Base-by-base conservation (phyloP, 1,140 invertebrate species). In the Neodiprion pinetum region DNA sequence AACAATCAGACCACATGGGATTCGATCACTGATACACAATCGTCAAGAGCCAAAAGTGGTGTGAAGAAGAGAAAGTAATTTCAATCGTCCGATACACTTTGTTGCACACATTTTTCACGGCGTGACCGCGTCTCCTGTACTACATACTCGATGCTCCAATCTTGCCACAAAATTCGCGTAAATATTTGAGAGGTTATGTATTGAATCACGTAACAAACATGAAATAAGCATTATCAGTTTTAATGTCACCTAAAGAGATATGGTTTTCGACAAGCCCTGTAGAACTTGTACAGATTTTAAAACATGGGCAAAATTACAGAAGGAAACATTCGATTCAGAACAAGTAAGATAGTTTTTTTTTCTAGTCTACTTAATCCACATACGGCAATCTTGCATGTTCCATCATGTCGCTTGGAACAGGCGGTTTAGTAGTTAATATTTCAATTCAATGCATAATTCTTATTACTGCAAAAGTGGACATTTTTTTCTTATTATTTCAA, bases 251-350 rank as follows among this genome's bases (percentile, higher is more conserved):
- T 61, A 17, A 61, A 17, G 11, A 14, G 53, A 61, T 61, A 87
- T 85, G 82, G 78, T 77, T 47, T 69, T 80, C 1, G 83, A 88
- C 28, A 89, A 89, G 77, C 89, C 89, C 47, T 95, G 94, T 78
- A 90, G 93, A 78, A 91, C 93, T 0, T 95, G 94, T 79, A 91
- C 90, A 48, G 93, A 94, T 82, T 95, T 95, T 75, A 93, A 92
- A 85, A 90, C 90, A 14, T 95, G 93, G 93, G 90, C 92, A 7
- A 93, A 92, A 78, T 83, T 89, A 70, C 92, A 93, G 77, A 91
- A 90, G 77, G 85, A 84, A 80, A 82, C 84, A 11, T 89, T 87
- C 71, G 80, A 83, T 69, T 87, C 83, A n/a, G 84, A 85, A 75
- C 82, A 86, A 79, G 87, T 87, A 78, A 48, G 47, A 66, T 65